phyloP scores from a whole-genome alignment of 2,113 vertebrate genomes.

The Cisticola juncidis region DNA sequence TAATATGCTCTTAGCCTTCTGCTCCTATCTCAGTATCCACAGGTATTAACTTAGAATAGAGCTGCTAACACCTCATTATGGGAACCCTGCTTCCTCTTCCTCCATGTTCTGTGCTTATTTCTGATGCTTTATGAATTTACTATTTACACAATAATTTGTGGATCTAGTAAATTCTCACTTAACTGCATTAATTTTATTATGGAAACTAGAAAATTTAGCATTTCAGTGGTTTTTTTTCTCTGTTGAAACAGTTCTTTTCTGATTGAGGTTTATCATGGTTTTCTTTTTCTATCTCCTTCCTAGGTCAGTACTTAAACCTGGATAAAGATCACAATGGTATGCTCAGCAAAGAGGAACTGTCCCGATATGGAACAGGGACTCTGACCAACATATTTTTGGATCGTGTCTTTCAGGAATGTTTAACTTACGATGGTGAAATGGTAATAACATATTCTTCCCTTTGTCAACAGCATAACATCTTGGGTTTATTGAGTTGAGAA shows the following conservation, averaged over 20 bases:
- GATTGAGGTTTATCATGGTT: neutral
- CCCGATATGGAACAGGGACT: constrained; percentile 94
- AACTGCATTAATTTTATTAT: neutral
- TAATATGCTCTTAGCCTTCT: neutral
- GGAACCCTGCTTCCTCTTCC: neutral
- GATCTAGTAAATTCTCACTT: neutral
- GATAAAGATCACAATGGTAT: constrained; percentile 98
- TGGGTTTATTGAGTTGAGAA: neutral
- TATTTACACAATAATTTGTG: too few species aligned
- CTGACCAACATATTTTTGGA: constrained; percentile 94
- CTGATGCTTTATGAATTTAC: neutral
- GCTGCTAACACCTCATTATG: neutral
- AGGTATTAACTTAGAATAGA: neutral
- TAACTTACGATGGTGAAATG: constrained; percentile 98
- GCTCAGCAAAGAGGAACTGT: constrained; percentile 98
- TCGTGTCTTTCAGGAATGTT: constrained; percentile 94
- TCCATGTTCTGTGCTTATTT: neutral
- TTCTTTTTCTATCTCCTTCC: neutral
- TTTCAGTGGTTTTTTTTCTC: neutral
- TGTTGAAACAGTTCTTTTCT: neutral
- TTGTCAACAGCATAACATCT: neutral
- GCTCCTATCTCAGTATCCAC: neutral
- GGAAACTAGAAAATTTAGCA: neutral
- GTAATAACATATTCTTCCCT: constrained; percentile 61
- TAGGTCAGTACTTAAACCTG: constrained; percentile 96